Base-by-base conservation (phyloP, 2,113 vertebrate genomes). In the Macquaria australasica region DNA sequence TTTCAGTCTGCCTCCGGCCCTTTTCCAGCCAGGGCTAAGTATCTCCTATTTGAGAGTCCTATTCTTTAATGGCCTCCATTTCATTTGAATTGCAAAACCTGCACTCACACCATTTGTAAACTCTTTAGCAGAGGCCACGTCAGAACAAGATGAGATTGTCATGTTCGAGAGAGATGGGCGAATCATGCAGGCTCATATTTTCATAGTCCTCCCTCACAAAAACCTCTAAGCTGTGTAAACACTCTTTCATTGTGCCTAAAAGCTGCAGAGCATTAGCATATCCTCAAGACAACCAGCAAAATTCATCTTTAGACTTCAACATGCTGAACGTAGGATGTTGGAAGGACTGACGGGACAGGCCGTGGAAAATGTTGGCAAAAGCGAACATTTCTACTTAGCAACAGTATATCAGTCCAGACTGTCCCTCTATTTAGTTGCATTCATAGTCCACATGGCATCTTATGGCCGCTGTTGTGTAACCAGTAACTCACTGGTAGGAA, bases 11-110 rank as follows among this genome's bases (percentile, higher is more conserved):
- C 90, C 88, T 79, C 69, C 7, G 75, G 76, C 62, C 39, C 48
- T 82, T 85, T 87, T 83, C 71, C 77, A 84, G 55, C 69, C 73
- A 58, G 58, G 60, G 72, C 59, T 79, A 84, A 90, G 80, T 64
- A 88, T 83, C 85, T 78, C 73, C 64, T 53, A 63, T 80, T 87
- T 79, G 81, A 91, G 73, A 73, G 78, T 63, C 55, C 82, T 77
- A 43, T 82, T 85, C 86, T 89, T 81, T 81, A 89, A 82, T 88
- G 60, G 74, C 72, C 87, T 87, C 76, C 37, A 71, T 81, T 84
- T 87, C 64, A 93, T 93, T 93, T 87, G 80, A 91, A 94, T 90
- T 87, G 88, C 89, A 92, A 91, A 94, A 91, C 28, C 88, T 80
- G 86, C 83, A 77, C 86, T 79, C 60, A 63, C 69, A 79, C 73